These are phyloP conservation scores for Linnaemya vulpina DNA, from an alignment of 2,888 invertebrate genomes.

Conservation along the genomic window DNA sequence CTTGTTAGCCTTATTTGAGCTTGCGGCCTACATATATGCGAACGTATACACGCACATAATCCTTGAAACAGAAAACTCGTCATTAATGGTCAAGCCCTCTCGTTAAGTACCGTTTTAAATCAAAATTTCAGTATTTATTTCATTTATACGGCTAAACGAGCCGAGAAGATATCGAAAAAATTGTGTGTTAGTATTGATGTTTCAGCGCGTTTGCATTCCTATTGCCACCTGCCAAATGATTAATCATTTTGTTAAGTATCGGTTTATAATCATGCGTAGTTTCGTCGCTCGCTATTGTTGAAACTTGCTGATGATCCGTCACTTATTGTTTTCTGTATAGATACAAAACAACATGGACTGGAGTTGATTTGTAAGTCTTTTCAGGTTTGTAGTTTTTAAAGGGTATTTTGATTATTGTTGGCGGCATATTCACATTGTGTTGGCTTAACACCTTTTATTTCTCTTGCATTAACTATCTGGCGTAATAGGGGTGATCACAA, in stretches of 20 bases:
- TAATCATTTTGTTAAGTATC: slow-evolving; percentile 78
- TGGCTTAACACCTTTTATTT: slow-evolving; percentile 75
- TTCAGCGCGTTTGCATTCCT: slow-evolving; percentile 61
- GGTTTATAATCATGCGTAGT: slow-evolving; percentile 48
- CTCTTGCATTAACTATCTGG: neutral
- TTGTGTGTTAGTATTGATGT: slow-evolving; percentile 32
- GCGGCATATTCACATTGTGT: slow-evolving; percentile 63
- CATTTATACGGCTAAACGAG: slow-evolving; percentile 25
- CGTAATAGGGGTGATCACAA: slow-evolving; percentile 9
- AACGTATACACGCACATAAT: neutral
- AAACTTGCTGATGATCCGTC: slow-evolving; percentile 61
- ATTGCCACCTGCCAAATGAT: slow-evolving; percentile 81
- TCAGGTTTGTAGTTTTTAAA: slow-evolving; percentile 15
- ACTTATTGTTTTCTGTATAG: slow-evolving; percentile 50
- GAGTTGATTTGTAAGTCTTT: neutral
- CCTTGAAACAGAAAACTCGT: neutral
- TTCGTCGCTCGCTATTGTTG: slow-evolving; percentile 50
- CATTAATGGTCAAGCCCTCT: slow-evolving; percentile 66
- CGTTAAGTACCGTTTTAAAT: slow-evolving; percentile 71
- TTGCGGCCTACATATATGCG: neutral
- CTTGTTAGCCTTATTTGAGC: slow-evolving; percentile 66
- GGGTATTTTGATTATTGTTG: slow-evolving; percentile 42
- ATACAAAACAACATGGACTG: neutral
- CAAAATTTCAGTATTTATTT: slow-evolving; percentile 53
- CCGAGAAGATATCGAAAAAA: neutral